Conservation (phyloP, 64 coral and sea anemone species). For the Pocillopora damicornis region DNA sequence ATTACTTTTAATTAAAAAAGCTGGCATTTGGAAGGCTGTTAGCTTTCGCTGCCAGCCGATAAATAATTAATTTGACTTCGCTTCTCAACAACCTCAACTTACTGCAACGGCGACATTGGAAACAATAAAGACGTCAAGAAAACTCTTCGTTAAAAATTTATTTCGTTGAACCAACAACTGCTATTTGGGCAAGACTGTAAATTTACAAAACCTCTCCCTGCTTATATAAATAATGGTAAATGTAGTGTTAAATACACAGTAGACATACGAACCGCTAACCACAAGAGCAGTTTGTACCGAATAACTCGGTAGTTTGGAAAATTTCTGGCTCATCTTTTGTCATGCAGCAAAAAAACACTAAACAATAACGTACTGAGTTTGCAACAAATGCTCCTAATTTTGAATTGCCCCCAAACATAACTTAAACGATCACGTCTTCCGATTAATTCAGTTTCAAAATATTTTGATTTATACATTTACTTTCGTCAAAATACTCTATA, state of each 20-base stretch:
- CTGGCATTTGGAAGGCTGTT: conserved; percentile 45
- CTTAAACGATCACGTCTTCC: conserved; percentile 55
- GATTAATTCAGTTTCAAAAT: conserved; percentile 97
- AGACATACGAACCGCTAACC: conserved; percentile 62
- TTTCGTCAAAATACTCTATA: conserved; percentile 81
- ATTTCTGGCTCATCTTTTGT: background rate
- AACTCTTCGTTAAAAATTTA: conserved; percentile 96
- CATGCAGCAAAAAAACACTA: conserved; percentile 48
- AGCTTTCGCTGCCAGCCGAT: conserved; percentile 30
- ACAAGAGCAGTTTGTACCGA: background rate
- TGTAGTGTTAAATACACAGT: conserved; percentile 90
- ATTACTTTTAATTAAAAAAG: conserved; percentile 66
- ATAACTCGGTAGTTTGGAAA: conserved; percentile 24
- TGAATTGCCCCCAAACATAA: conserved; percentile 48
- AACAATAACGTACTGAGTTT: conserved; percentile 31
- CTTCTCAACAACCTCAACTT: conserved; percentile 26
- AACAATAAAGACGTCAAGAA: background rate
- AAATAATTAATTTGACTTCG: conserved; percentile 41
- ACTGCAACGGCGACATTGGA: background rate
- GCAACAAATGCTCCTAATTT: conserved; percentile 21
- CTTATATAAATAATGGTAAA: conserved; percentile 97
- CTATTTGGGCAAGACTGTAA: conserved; percentile 91
- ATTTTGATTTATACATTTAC: conserved; percentile 94
- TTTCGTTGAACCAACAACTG: conserved; percentile 94
- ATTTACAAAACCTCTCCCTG: conserved; percentile 97